Evolutionary conservation across 2,888 invertebrate genomes (phyloP).

Genomic region (Geotrupes spiniger): DNA sequence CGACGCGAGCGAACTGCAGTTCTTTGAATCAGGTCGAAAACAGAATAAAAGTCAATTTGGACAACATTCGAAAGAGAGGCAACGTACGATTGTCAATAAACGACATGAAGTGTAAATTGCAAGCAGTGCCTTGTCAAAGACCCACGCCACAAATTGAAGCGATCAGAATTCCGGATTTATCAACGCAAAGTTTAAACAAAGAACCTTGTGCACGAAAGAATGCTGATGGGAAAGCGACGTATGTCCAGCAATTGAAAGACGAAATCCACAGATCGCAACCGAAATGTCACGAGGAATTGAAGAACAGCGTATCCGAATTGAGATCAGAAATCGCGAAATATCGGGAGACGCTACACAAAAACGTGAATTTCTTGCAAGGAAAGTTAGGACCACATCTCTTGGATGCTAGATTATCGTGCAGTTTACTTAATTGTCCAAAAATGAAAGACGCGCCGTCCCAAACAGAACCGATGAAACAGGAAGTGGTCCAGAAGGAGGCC

Average conservation of each 20-base stretch:
- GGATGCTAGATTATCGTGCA: too few relatives aligned
- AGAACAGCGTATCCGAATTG: constrained; percentile 28
- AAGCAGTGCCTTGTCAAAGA: neutral
- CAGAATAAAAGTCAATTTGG: constrained; percentile 6
- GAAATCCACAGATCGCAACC: constrained; percentile 24
- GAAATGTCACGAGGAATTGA: constrained; percentile 19
- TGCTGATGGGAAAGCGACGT: constrained; percentile 8
- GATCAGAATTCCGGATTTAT: too few relatives aligned
- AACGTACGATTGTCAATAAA: constrained; percentile 7
- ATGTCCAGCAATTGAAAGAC: constrained; percentile 26
- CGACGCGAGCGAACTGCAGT: too few relatives aligned
- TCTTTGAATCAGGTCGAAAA: neutral
- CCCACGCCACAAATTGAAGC: neutral
- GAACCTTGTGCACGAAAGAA: too few relatives aligned
- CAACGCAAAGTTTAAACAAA: too few relatives aligned
- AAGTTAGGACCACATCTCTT: constrained; percentile 6
- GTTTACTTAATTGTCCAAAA: too few relatives aligned
- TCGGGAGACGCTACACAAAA: constrained; percentile 19
- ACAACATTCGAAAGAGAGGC: constrained; percentile 2
- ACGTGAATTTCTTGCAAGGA: constrained; percentile 17
- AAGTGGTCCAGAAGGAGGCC: too few relatives aligned
- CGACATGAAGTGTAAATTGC: constrained; percentile 10
- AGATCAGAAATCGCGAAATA: constrained; percentile 31
- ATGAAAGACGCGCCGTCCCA: too few relatives aligned
- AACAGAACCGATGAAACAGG: too few relatives aligned